Evolutionary conservation across 2,113 vertebrate species (phyloP), one percentile per base, ranked within the genome.

Genomic region (Campylorhamphus procurvoides): DNA sequence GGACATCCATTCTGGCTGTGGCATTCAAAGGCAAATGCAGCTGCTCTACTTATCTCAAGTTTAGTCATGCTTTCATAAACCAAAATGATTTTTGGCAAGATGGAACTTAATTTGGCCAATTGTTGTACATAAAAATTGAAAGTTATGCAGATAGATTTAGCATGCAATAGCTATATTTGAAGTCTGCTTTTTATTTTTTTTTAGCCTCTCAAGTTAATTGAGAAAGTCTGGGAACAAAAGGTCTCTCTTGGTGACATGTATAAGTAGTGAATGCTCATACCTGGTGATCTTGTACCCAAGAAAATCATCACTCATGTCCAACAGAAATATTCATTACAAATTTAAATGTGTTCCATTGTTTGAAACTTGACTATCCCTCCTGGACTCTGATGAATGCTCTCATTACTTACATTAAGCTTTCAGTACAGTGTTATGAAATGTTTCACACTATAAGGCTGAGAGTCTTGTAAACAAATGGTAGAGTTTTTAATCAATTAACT

Each of bases 351-450:
- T 76, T 67, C 50, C 55, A 46, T 87, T 94, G 62, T 92, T 88
- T 96, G 89, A 72, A 95, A 77, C 35, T 86, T 94, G 68, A 94
- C 67, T 79, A 49, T 86, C 53, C 33, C 46, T 6, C 22, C 42
- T 87, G 62, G 82, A 91, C 92, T 82, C 76, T 96, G 95, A 97
- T 96, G 67, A 95, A 97, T 96, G 72, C 29, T 82, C 68, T 94
- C 88, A 89, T 95, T 97, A 97, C 58, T 87, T 59, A 87, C 73
- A 94, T 96, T 83, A 96, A 97, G 80, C 60, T 80, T 93, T 89
- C 66, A 91, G 40, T 27, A 90, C 55, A 85, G 56, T n/a, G 44
- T 75, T 59, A 44, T 87, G 73, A 95, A 95, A 75, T 85, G 40
- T 88, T 96, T 95, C 60, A 62, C 69, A 5, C 81, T 94, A 74